A percentile compares a stretch with the other conserved stretches of the same genome.
phyloP scores from a whole-genome alignment of 2,888 invertebrate genomes.

The Diplolepis rosae region DNA sequence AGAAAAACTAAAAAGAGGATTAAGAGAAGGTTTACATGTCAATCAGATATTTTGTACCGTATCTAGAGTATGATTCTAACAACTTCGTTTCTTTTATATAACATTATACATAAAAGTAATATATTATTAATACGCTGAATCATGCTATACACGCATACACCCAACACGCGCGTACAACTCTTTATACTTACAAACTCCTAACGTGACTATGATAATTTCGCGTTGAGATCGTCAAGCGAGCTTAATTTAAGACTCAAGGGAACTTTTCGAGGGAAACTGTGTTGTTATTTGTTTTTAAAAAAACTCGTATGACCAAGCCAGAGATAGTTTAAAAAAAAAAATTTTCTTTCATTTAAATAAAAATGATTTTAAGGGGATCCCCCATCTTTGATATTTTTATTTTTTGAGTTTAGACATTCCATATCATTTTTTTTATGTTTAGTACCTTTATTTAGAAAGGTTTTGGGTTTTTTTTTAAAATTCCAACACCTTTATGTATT shows the following conservation, averaged over 20 bases:
- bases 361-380: too few species aligned
- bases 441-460: too few species aligned
- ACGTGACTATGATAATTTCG: conserved; percentile 31
- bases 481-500: too few species aligned
- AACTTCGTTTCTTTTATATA: conserved; percentile 47
- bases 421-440: too few species aligned
- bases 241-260: conserved; percentile 22
- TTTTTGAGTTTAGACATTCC: too few species aligned
- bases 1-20: conserved; percentile 35
- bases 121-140: conserved; percentile 32
- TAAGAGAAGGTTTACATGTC: conserved; percentile 54
- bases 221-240: conserved; percentile 27
- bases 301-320: conserved; percentile 28
- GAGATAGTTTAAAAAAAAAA: conserved; percentile 19
- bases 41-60: conserved; percentile 68
- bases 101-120: conserved; percentile 37
- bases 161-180: conserved; percentile 31
- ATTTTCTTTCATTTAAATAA: too few species aligned
- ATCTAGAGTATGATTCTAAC: conserved; percentile 49
- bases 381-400: too few species aligned
- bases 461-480: too few species aligned
- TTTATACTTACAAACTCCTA: conserved; percentile 27
- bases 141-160: conserved; percentile 35
- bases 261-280: conserved; percentile 18
- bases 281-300: conserved; percentile 29